Evolutionary conservation across 2,888 invertebrate species (phyloP).

Genomic region (Himalopsyche kuldschensis): DNA sequence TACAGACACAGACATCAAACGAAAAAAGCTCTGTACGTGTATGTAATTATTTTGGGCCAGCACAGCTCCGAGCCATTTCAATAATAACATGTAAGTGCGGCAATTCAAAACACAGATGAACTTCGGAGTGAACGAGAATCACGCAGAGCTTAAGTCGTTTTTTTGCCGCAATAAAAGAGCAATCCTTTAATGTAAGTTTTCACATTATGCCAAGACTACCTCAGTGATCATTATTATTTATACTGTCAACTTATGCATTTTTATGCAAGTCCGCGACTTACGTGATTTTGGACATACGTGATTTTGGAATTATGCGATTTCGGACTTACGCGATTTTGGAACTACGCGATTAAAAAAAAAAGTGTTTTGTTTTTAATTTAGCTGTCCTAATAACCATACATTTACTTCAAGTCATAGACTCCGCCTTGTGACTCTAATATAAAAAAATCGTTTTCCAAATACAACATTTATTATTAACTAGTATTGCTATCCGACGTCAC

Average conservation of each 20-base stretch:
- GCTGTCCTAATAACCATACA: too few relatives aligned
- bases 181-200: background rate
- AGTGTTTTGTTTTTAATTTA: too few relatives aligned
- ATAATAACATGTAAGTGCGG: conserved; percentile 19
- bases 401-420: too few relatives aligned
- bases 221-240: background rate
- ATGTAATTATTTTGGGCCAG: conserved; percentile 6
- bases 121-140: background rate
- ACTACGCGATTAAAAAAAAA: too few relatives aligned
- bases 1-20: background rate
- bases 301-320: too few relatives aligned
- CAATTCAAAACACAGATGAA: background rate
- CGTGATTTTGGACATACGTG: too few relatives aligned
- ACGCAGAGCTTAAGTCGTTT: background rate
- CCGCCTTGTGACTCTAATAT: too few relatives aligned
- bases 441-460: too few relatives aligned
- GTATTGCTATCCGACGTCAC: too few relatives aligned
- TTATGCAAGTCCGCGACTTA: too few relatives aligned
- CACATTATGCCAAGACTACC: background rate
- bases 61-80: conserved; percentile 5
- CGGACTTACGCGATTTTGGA: too few relatives aligned
- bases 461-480: too few relatives aligned
- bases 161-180: background rate
- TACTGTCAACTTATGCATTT: background rate
- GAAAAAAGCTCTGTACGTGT: background rate